Percentiles rank a stretch among this genome's conserved stretches.
Evolutionary conservation across 2,797 vertebrate species (phyloP).

Genomic region (Helarctos malayanus): DNA sequence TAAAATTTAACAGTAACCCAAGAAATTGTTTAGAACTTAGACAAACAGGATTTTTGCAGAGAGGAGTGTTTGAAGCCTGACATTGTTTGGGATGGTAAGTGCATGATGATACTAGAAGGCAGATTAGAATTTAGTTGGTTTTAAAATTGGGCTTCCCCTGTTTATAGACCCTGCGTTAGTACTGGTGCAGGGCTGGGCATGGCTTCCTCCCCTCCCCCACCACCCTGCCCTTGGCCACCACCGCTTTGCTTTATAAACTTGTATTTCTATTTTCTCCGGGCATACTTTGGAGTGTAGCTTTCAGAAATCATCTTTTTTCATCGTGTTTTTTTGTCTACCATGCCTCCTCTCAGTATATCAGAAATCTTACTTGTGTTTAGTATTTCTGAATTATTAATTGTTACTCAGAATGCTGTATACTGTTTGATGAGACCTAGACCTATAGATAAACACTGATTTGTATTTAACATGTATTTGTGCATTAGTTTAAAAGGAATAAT

Average conservation of each 20-base stretch:
- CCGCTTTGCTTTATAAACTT: neutral
- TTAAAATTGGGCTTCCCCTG: neutral
- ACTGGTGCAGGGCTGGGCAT: neutral
- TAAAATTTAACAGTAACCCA: neutral
- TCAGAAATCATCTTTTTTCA: neutral
- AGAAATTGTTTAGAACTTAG: neutral
- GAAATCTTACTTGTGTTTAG: constrained; percentile 60
- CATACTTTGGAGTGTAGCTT: neutral
- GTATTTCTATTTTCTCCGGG: neutral
- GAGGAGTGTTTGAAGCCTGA: neutral
- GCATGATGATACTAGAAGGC: neutral
- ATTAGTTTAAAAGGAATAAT: constrained; percentile 51
- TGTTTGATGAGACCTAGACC: constrained; percentile 14
- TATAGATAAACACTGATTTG: neutral
- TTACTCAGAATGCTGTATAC: constrained; percentile 53
- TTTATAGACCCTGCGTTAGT: neutral
- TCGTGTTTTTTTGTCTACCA: neutral
- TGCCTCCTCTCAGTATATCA: constrained; percentile 66
- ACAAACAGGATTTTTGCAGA: neutral
- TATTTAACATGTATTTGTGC: neutral
- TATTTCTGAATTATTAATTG: constrained; percentile 39
- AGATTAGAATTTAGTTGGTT: neutral
- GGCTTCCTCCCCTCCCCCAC: accelerated
- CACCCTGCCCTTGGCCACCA: accelerated
- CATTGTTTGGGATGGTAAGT: neutral